Percentiles rank a stretch among this genome's conserved stretches.
These are phyloP conservation scores for Dione vanillae DNA, from an alignment of 2,888 invertebrate genomes.

Conservation along the genomic window DNA sequence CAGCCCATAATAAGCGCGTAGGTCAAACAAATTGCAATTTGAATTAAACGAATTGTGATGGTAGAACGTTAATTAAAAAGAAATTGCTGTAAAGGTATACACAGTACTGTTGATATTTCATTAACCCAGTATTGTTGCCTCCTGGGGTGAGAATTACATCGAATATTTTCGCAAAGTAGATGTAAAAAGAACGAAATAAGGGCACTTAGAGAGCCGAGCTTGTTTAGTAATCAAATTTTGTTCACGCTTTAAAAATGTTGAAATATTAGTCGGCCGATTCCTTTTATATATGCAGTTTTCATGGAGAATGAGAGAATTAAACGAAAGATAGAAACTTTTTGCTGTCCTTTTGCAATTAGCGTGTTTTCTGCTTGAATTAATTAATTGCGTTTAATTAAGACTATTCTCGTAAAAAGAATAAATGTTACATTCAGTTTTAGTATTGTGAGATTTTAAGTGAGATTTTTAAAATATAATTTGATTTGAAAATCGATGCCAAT, in stretches of 20 bases:
- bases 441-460: not conserved
- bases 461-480: not conserved
- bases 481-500: not conserved
- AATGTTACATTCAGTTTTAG: not conserved
- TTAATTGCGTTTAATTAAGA: constrained; percentile 6
- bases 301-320: not conserved
- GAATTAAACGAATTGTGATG: constrained; percentile 35
- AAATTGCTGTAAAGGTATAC: constrained; percentile 51
- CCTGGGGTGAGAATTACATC: constrained; percentile 60
- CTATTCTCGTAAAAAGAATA: not conserved
- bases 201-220: constrained; percentile 62
- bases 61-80: constrained; percentile 53
- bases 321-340: not conserved
- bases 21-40: constrained; percentile 33
- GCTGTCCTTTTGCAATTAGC: not conserved
- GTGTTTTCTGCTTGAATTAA: not conserved
- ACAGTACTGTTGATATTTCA: constrained; percentile 69
- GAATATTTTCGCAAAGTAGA: constrained; percentile 64
- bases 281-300: constrained; percentile 7
- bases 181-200: constrained; percentile 66
- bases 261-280: constrained; percentile 26
- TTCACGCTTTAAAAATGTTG: constrained; percentile 57
- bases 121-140: constrained; percentile 63
- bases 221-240: constrained; percentile 69
- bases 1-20: constrained; percentile 7